Conservation (phyloP, 2,888 invertebrate species). For the Eupithecia subumbrata region DNA sequence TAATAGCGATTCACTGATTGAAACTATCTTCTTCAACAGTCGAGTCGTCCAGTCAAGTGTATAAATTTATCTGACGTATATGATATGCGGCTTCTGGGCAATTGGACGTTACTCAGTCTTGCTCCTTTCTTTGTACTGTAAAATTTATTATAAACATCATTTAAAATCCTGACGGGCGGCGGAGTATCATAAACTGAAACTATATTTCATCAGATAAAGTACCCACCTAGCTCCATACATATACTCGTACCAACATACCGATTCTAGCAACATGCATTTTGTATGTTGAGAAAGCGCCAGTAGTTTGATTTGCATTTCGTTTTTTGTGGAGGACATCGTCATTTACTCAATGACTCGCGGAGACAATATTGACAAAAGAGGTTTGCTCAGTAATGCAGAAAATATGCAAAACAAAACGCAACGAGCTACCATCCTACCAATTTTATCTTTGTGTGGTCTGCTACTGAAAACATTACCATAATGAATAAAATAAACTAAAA, state of each 20-base stretch:
- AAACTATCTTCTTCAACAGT: slow-evolving; percentile 14
- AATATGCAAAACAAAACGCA: slow-evolving; percentile 75
- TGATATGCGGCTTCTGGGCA: slow-evolving; percentile 16
- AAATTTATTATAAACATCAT: slow-evolving; percentile 53
- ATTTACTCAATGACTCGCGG: slow-evolving; percentile 68
- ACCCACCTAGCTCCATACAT: background rate
- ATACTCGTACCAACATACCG: background rate
- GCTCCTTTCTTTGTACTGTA: slow-evolving; percentile 38
- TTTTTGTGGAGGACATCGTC: slow-evolving; percentile 58
- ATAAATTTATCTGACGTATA: slow-evolving; percentile 30
- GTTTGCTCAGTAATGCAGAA: slow-evolving; percentile 74
- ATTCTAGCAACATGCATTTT: background rate
- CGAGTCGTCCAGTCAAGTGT: slow-evolving; percentile 23
- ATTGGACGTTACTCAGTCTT: slow-evolving; percentile 26
- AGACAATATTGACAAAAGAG: slow-evolving; percentile 80
- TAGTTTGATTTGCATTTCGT: slow-evolving; percentile 63
- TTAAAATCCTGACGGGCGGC: slow-evolving; percentile 53
- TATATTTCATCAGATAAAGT: slow-evolving; percentile 40
- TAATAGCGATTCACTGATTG: background rate
- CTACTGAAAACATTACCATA: slow-evolving; percentile 58
- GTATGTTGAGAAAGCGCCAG: slow-evolving; percentile 33
- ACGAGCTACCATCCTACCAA: slow-evolving; percentile 62
- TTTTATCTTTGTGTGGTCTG: slow-evolving; percentile 71
- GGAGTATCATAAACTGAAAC: slow-evolving; percentile 52
- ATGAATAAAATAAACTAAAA: slow-evolving; percentile 52